phyloP scores from a whole-genome alignment of 2,797 vertebrate genomes.

The Alosa sapidissima region DNA sequence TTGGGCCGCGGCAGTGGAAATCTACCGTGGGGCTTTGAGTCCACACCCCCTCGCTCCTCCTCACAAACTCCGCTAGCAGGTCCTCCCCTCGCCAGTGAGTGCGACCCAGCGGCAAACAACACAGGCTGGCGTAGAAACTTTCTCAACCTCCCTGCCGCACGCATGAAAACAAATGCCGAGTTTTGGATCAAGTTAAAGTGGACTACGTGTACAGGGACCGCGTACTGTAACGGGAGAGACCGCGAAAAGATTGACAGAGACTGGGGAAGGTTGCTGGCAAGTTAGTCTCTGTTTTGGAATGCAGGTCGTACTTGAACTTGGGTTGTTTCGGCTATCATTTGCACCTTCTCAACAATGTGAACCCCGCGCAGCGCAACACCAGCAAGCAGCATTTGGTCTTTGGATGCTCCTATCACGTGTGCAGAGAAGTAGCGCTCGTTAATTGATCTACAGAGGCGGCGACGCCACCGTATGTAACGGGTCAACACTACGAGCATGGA shows the following conservation, averaged over 20 bases:
- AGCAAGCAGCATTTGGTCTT: not conserved
- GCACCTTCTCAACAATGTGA: conserved; percentile 27
- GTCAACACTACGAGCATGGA: not conserved
- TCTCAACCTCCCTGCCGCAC: not conserved
- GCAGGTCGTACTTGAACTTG: conserved; percentile 34
- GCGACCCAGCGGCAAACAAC: not conserved
- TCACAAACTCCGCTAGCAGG: not conserved
- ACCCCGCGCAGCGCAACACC: not conserved
- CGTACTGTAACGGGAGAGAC: not conserved
- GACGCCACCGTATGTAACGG: not conserved
- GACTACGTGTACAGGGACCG: not conserved
- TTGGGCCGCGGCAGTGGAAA: conserved; percentile 31
- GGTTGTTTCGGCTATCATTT: conserved; percentile 27
- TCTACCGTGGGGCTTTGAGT: conserved; percentile 22
- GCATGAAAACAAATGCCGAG: not conserved
- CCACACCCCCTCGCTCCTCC: conserved; percentile 36
- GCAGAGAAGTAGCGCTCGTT: not conserved
- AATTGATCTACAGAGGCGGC: not conserved
- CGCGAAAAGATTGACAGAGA: not conserved
- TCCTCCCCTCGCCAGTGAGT: conserved; percentile 8
- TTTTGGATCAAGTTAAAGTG: not conserved
- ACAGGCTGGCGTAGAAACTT: not conserved
- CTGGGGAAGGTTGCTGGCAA: not conserved
- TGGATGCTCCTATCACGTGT: not conserved
- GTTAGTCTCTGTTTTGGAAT: conserved; percentile 33